A percentile compares a stretch with the other conserved stretches of the same genome.
phyloP scores from a whole-genome alignment of 1,140 invertebrate genomes.

The Drosophila kanapiae region DNA sequence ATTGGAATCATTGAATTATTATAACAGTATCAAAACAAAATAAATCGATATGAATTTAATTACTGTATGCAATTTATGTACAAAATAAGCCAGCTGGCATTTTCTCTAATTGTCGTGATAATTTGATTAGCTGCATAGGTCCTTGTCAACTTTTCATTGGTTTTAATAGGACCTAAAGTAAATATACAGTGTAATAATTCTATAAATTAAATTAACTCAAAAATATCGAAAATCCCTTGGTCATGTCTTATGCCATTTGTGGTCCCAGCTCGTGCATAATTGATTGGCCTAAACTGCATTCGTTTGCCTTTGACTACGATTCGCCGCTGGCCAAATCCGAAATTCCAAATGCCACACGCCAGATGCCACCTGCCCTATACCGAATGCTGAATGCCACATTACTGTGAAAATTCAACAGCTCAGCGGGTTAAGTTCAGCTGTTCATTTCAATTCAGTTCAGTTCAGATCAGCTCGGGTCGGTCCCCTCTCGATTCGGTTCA shows the following conservation, averaged over 20 bases:
- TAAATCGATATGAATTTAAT: not conserved
- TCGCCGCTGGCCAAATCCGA: conserved; percentile 31
- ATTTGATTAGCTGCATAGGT: not conserved
- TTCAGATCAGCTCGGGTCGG: conserved; percentile 12
- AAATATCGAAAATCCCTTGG: not conserved
- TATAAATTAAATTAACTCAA: not conserved
- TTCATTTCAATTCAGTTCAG: conserved; percentile 13
- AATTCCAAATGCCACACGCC: conserved; percentile 1
- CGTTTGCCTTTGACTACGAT: conserved; percentile 13
- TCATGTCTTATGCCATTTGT: not conserved
- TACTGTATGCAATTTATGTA: not conserved
- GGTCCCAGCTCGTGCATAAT: conserved; percentile 24
- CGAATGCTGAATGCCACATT: conserved; percentile 16
- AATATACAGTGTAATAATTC: conserved; percentile 7
- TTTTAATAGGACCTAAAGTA: not conserved
- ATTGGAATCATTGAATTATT: not conserved
- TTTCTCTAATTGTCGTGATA: not conserved
- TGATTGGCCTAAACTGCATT: conserved; percentile 37
- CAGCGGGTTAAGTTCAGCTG: conserved; percentile 30
- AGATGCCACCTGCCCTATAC: not conserved
- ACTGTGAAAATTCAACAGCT: conserved; percentile 20
- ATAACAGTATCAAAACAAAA: not conserved
- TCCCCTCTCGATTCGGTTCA: conserved; percentile 17
- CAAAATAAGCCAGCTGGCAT: not conserved
- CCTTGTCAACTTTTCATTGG: not conserved